A percentile compares a stretch with the other conserved stretches of the same genome.
Evolutionary conservation across 2,888 invertebrate species (phyloP).

Genomic region (Helleia helle): DNA sequence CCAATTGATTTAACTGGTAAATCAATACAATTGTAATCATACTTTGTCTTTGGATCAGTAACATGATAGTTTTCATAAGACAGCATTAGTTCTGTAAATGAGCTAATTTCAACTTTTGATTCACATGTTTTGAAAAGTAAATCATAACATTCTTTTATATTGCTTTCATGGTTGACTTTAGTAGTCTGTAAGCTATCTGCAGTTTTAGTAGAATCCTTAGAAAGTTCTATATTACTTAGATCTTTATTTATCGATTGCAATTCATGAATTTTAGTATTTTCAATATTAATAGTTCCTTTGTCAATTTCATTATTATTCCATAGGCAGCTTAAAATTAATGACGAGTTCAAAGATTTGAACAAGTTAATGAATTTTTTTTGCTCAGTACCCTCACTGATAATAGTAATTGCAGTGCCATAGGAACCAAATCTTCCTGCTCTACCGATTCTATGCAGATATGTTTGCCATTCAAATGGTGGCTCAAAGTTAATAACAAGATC

Average conservation of each 20-base stretch:
- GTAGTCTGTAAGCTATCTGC: constrained; percentile 2
- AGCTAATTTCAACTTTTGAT: constrained; percentile 25
- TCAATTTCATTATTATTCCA: constrained; percentile 28
- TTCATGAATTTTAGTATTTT: background rate
- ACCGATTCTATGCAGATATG: constrained; percentile 95
- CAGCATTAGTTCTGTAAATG: constrained; percentile 37
- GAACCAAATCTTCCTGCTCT: constrained; percentile 96
- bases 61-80: constrained; percentile 29
- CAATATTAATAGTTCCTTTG: constrained; percentile 11
- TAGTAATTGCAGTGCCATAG: constrained; percentile 84
- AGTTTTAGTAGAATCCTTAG: background rate
- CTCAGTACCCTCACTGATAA: constrained; percentile 80
- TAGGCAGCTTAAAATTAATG: constrained; percentile 33
- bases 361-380: constrained; percentile 70
- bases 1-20: constrained; percentile 5
- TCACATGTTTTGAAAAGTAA: constrained; percentile 31
- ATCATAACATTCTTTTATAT: constrained; percentile 28
- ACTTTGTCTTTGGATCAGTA: background rate
- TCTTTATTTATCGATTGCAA: background rate
- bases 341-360: constrained; percentile 69
- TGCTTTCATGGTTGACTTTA: constrained; percentile 1
- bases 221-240: background rate
- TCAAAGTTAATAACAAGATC: constrained; percentile 96
- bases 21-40: constrained; percentile 13
- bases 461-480: constrained; percentile 83